Conservation (phyloP, 2,797 vertebrate genomes). For the Cheirogaleus major region DNA sequence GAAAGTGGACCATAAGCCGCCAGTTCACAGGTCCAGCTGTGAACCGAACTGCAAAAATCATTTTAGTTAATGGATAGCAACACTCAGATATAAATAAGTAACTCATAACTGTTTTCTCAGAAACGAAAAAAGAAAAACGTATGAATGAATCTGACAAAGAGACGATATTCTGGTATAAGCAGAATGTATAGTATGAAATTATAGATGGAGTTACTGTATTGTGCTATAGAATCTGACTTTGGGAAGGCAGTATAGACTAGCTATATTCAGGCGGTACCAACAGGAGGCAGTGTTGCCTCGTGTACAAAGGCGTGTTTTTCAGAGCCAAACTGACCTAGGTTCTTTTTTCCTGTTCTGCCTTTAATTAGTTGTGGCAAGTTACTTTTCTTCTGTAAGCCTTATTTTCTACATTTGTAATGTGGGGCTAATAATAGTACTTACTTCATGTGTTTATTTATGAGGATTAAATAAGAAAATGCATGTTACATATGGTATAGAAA, state of each 20-base stretch:
- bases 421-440: not conserved
- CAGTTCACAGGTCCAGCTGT: slow-evolving; percentile 39
- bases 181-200: not conserved
- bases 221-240: not conserved
- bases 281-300: not conserved
- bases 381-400: not conserved
- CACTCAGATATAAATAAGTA: slow-evolving; percentile 46
- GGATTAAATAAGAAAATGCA: not conserved
- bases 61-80: not conserved
- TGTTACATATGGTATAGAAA: not conserved
- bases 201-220: not conserved
- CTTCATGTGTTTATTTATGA: not conserved
- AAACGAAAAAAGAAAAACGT: not conserved
- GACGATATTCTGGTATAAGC: not conserved
- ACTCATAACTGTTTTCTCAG: not conserved
- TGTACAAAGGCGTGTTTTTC: not conserved
- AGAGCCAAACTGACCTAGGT: not conserved
- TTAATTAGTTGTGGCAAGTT: not conserved
- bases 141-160: not conserved
- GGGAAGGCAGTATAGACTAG: not conserved
- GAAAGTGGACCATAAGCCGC: not conserved
- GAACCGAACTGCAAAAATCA: slow-evolving; percentile 42
- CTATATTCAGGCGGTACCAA: not conserved
- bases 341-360: not conserved
- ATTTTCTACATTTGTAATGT: not conserved